These are phyloP conservation scores for Cotesia congregata DNA, from an alignment of 2,888 invertebrate species.

Conservation along the genomic window DNA sequence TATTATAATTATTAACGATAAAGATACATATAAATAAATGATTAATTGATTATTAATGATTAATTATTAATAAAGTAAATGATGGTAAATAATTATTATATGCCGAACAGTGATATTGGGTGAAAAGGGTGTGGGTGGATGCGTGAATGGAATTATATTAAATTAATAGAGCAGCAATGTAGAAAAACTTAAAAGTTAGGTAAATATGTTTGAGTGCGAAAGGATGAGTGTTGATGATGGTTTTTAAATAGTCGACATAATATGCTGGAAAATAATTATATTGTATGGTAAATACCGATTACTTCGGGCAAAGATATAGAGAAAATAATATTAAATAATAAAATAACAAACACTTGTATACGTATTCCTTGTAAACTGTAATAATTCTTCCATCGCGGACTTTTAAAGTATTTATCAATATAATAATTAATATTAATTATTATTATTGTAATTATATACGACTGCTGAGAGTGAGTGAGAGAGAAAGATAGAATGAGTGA, in stretches of 20 bases:
- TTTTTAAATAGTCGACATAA: neutral
- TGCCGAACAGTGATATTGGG: slow-evolving; percentile 51
- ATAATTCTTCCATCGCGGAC: slow-evolving; percentile 75
- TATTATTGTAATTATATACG: slow-evolving; percentile 70
- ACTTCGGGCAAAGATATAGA: slow-evolving; percentile 29
- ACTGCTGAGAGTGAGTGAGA: slow-evolving; percentile 66
- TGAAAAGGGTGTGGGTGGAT: slow-evolving; percentile 46
- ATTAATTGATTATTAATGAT: slow-evolving; percentile 3
- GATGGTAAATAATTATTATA: slow-evolving; percentile 33
- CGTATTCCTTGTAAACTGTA: slow-evolving; percentile 79
- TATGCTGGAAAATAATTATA: slow-evolving; percentile 19
- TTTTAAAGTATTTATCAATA: slow-evolving; percentile 70
- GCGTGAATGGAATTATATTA: slow-evolving; percentile 39
- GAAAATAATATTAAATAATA: slow-evolving; percentile 41
- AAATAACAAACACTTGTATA: slow-evolving; percentile 78
- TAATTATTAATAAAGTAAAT: neutral
- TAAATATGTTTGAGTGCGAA: neutral
- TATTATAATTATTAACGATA: slow-evolving; percentile 47
- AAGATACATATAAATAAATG: slow-evolving; percentile 40
- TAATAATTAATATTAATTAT: slow-evolving; percentile 65
- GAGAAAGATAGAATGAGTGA: slow-evolving; percentile 53
- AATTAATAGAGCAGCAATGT: slow-evolving; percentile 41
- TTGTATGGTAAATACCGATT: slow-evolving; percentile 27
- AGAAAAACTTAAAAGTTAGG: slow-evolving; percentile 31
- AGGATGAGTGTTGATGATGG: slow-evolving; percentile 10